Conservation (phyloP, 2,888 invertebrate species). For the Ecliptopera silaceata region DNA sequence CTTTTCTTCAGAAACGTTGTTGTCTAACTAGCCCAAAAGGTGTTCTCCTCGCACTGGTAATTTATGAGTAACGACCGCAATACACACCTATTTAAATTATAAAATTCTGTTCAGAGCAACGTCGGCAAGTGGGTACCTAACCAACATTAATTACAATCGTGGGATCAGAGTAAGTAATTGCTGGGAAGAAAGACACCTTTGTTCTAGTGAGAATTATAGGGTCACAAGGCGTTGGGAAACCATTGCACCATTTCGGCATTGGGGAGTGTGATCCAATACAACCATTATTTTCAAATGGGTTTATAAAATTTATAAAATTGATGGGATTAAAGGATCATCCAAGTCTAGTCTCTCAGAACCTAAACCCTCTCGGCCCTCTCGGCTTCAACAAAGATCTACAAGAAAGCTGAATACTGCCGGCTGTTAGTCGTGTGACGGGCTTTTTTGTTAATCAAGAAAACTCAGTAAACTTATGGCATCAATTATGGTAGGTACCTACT, state of each 20-base stretch:
- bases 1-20: no score
- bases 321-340: no score
- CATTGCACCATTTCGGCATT: conserved; percentile 24
- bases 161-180: conserved; percentile 62
- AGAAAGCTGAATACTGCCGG: no score
- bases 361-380: no score
- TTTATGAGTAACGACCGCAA: conserved; percentile 7
- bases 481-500: no score
- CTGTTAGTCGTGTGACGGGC: no score
- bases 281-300: neutral
- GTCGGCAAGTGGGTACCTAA: conserved; percentile 39
- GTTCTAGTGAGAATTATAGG: conserved; percentile 52
- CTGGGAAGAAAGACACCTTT: conserved; percentile 59
- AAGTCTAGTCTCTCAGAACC: no score
- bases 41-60: neutral
- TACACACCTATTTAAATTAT: conserved; percentile 23
- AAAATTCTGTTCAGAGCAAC: conserved; percentile 18
- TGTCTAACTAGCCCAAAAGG: no score
- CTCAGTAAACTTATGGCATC: no score
- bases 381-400: no score
- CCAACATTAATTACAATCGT: conserved; percentile 56
- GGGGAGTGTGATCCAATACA: conserved; percentile 6
- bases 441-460: no score
- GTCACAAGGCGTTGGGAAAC: conserved; percentile 50
- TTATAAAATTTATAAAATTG: neutral